Base-by-base conservation (phyloP, 2,888 invertebrate species). In the Drosophila bunnanda region DNA sequence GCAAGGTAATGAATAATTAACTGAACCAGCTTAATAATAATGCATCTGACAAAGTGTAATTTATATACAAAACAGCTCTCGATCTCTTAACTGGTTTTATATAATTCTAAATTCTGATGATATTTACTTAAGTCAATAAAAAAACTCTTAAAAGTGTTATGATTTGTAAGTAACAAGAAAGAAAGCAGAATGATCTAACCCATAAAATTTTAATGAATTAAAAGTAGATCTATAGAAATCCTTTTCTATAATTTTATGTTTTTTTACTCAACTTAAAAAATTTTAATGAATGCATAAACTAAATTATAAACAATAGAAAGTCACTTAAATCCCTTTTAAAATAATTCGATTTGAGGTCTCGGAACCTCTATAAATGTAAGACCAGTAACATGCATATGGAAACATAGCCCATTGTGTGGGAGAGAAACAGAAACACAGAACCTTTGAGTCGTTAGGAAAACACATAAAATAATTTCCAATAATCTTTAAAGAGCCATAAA, bases 401-500 rank as follows among this genome's bases (percentile, higher is more conserved):
- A 41, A 25, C 38, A 59, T 22, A 20, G 30, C 6, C 32, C 48
- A 15, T 69, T 34, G 67, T 39, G 56, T 22, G 50, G 48, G 20
- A 36, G 36, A 22, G 56, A 41, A 44, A 22, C n/a, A 9, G 66
- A 34, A 62, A 65, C 30, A 60, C 36, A 25, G 52, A 68, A 48
- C 46, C 56, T 36, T 79, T 70, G 78, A 70, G 77, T 88, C 83
- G 83, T 88, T 80, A 82, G 75, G 83, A 62, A 70, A 76, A 75
- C 80, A 60, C 83, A 80, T 84, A 86, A 84, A 84, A 88, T 86
- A 80, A 77, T 88, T 84, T 84, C 88, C 88, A 84, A 84, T 84
- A 88, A 88, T 88, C 83, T 88, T 84, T 88, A 86, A 84, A 84
- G 75, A 77, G 58, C 83, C 83, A 84, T 84, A 70, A 84, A 84